These are phyloP conservation scores for Rhyacophila brunnea DNA, from an alignment of 1,140 invertebrate species.

Conservation along the genomic window DNA sequence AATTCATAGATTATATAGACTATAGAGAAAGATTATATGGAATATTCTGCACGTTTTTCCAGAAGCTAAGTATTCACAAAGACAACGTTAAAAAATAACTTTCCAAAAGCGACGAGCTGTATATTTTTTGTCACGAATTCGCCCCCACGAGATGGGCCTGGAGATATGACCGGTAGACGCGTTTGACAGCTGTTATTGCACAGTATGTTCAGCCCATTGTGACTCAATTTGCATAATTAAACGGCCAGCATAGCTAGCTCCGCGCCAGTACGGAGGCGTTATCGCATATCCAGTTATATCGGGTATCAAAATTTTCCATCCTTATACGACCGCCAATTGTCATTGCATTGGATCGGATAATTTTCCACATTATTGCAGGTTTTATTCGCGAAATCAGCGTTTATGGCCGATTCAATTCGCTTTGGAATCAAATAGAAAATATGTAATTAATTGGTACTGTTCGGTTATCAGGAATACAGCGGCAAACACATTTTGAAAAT, in stretches of 20 bases:
- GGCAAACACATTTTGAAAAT: too few species aligned
- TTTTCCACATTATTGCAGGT: background rate
- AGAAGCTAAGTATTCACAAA: too few species aligned
- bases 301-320: conserved; percentile 22
- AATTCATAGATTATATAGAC: too few species aligned
- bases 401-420: background rate
- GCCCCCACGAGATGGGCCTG: conserved; percentile 15
- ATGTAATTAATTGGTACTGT: too few species aligned
- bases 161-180: conserved; percentile 22
- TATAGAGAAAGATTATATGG: too few species aligned
- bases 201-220: conserved; percentile 26
- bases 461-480: too few species aligned
- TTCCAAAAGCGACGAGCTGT: conserved; percentile 2
- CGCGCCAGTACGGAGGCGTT: conserved; percentile 14
- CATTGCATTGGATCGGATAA: background rate
- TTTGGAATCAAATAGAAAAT: too few species aligned
- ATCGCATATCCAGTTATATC: conserved; percentile 29
- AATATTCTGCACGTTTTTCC: too few species aligned
- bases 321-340: conserved; percentile 10
- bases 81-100: background rate
- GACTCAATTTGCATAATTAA: conserved; percentile 36
- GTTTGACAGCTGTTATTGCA: conserved; percentile 34
- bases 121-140: conserved; percentile 8
- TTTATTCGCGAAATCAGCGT: conserved; percentile 5
- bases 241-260: conserved; percentile 12